These are phyloP conservation scores for Hyles vespertilio DNA, from an alignment of 1,140 invertebrate genomes.

Conservation along the genomic window DNA sequence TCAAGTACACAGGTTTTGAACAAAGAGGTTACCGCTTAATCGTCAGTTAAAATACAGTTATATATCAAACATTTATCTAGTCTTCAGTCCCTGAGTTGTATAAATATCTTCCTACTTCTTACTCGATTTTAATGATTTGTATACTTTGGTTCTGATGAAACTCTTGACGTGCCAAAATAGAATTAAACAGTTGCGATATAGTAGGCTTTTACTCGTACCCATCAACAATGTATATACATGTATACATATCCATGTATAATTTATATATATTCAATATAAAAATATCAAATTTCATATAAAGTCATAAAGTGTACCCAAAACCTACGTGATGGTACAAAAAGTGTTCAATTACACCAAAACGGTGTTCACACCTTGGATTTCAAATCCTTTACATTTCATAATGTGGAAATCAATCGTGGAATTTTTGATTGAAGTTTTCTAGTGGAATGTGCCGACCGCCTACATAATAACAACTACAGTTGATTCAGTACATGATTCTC, in stretches of 20 bases:
- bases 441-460: slow-evolving; percentile 74
- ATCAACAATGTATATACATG: slow-evolving; percentile 76
- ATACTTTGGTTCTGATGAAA: slow-evolving; percentile 75
- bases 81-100: slow-evolving; percentile 74
- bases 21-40: slow-evolving; percentile 64
- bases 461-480: slow-evolving; percentile 68
- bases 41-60: slow-evolving; percentile 72
- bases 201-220: slow-evolving; percentile 71
- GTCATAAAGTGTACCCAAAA: slow-evolving; percentile 76
- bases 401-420: slow-evolving; percentile 74
- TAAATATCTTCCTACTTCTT: slow-evolving; percentile 74
- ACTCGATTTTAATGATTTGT: slow-evolving; percentile 74
- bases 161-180: slow-evolving; percentile 73
- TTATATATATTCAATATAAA: slow-evolving; percentile 76
- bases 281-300: slow-evolving; percentile 76
- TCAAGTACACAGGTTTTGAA: slow-evolving; percentile 68
- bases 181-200: slow-evolving; percentile 75
- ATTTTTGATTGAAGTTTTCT: slow-evolving; percentile 66
- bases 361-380: slow-evolving; percentile 58
- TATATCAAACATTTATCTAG: slow-evolving; percentile 75
- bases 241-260: slow-evolving; percentile 76
- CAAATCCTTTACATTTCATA: slow-evolving; percentile 67
- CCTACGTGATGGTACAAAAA: slow-evolving; percentile 75
- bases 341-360: slow-evolving; percentile 62
- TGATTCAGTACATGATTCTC: slow-evolving; percentile 74